Percentiles rank a stretch among this genome's conserved stretches.
These are phyloP conservation scores for Dolomedes plantarius DNA, from an alignment of 2,888 invertebrate species.

Conservation along the genomic window DNA sequence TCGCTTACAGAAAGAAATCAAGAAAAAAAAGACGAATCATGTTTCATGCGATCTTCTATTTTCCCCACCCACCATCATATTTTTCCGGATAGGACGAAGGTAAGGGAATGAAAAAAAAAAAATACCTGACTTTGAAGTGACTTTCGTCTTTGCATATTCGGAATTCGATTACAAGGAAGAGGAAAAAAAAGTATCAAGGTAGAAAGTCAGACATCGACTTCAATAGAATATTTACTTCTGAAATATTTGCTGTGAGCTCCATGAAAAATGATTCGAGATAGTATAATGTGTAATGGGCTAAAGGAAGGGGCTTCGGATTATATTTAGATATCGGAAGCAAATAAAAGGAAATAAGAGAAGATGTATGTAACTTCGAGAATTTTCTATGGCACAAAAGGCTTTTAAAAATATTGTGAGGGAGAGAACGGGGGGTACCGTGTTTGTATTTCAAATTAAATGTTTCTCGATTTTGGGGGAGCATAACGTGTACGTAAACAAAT, in stretches of 20 bases:
- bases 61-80: background rate
- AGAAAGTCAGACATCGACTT: slow-evolving; percentile 43
- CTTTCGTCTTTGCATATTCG: slow-evolving; percentile 48
- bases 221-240: slow-evolving; percentile 48
- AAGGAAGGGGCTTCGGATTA: slow-evolving; percentile 45
- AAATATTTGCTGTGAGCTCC: slow-evolving; percentile 44
- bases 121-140: slow-evolving; percentile 44
- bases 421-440: background rate
- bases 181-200: slow-evolving; percentile 24
- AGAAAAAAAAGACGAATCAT: background rate
- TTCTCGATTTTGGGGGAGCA: background rate
- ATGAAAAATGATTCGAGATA: slow-evolving; percentile 51
- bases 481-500: background rate
- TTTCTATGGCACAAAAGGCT: background rate
- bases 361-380: background rate
- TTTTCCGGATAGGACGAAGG: background rate
- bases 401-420: background rate
- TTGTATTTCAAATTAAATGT: background rate
- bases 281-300: slow-evolving; percentile 41
- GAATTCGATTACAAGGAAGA: slow-evolving; percentile 56
- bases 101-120: too few species aligned
- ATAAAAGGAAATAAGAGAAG: slow-evolving; percentile 22
- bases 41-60: background rate
- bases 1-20: background rate
- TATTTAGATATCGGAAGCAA: slow-evolving; percentile 49